Evolutionary conservation across 2,113 vertebrate species (phyloP), one percentile per base, ranked within the genome.

Genomic region (Stercorarius parasiticus): DNA sequence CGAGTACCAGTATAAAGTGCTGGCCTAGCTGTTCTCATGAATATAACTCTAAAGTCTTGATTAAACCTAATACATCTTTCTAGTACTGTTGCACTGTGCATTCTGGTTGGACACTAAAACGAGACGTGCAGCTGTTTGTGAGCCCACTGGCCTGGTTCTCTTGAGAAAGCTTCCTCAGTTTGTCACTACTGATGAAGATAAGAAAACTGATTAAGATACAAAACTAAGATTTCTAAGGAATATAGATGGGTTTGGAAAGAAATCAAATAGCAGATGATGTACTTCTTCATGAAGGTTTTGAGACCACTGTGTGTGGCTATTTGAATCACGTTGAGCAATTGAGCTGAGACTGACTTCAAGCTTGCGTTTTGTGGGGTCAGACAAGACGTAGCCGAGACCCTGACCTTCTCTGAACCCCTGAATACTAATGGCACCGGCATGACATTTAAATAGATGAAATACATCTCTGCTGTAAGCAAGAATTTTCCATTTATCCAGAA

Each of bases 21-120:
- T 56, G 82, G 26, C 17, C 30, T n/a, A 19, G 4, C 0, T 52
- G 52, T 13, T 70, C 8, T 29, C 0, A 0, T 43, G 52, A 87
- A n/a, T 4, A 5, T 11, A 52, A 21, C 52, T 45, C 43, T 53
- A 5, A 56, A 71, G 22, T 12, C 55, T 61, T 15, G 12, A 6
- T 47, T 58, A 29, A 29, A 81, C 30, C 42, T 74, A 61, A 45
- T 4, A 5, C 11, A 18, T 17, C 21, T 17, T 8, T 36, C 52
- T 34, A 47, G 18, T 36, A 22, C 3, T 18, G 38, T 8, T 29
- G 40, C 42, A 14, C 30, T 16, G 23, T 7, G 43, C 4, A 1
- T 56, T 55, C 26, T 22, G 27, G 36, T 27, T 22, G 58, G 66
- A 45, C 71, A 23, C 4, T 2, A 6, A 38, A 50, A 30, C 1